Conservation (phyloP, 2,888 invertebrate genomes). For the Acronicta psi region DNA sequence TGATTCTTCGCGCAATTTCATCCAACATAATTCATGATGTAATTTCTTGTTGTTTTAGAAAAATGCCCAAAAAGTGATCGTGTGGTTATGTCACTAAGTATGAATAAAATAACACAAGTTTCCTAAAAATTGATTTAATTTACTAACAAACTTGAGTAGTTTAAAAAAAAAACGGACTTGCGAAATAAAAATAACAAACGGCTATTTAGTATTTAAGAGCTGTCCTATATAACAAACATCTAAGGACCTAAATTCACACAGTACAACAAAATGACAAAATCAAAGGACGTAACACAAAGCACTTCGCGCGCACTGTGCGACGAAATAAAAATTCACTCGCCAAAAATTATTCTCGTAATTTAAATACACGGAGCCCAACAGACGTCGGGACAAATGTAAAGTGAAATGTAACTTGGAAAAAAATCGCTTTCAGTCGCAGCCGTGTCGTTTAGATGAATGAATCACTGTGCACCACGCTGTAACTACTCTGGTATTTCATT, state of each 20-base stretch:
- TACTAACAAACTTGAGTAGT: too few relatives aligned
- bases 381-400: conserved; percentile 25
- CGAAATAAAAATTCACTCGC: conserved; percentile 23
- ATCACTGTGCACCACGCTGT: conserved; percentile 10
- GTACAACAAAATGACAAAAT: not conserved
- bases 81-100: too few relatives aligned
- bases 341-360: conserved; percentile 32
- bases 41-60: too few relatives aligned
- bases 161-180: too few relatives aligned
- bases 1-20: too few relatives aligned
- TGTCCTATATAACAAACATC: not conserved
- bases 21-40: too few relatives aligned
- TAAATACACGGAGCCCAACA: conserved; percentile 24
- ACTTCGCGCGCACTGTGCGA: not conserved
- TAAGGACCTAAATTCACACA: not conserved
- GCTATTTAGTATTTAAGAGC: too few relatives aligned
- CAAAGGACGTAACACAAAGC: not conserved
- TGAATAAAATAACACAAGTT: too few relatives aligned
- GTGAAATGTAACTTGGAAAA: conserved; percentile 24
- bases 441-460: conserved; percentile 35
- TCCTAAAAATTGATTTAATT: too few relatives aligned
- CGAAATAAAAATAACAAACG: too few relatives aligned
- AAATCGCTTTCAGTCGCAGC: conserved; percentile 33
- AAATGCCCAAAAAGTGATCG: too few relatives aligned
- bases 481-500: too few relatives aligned